These are phyloP conservation scores for Gnathonemus longibarbis DNA, from an alignment of 2,113 vertebrate species.

Conservation along the genomic window DNA sequence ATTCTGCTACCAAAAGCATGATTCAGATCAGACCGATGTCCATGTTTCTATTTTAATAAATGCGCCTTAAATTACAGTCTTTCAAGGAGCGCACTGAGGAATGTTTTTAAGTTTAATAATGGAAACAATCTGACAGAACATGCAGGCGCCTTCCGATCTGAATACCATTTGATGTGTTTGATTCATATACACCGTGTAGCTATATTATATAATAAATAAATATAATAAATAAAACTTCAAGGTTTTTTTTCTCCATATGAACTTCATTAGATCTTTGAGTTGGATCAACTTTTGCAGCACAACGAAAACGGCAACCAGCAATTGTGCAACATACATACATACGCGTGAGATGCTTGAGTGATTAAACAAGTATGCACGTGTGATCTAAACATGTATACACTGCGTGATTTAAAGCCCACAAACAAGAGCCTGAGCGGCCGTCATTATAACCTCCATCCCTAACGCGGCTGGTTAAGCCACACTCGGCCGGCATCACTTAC, in stretches of 20 bases:
- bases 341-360: too few species aligned
- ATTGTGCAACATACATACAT: background rate
- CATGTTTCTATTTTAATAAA: background rate
- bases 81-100: background rate
- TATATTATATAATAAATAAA: background rate
- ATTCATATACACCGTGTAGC: background rate
- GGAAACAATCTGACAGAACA: background rate
- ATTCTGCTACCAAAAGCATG: background rate
- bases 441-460: background rate
- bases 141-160: background rate
- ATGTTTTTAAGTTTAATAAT: background rate
- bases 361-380: too few species aligned
- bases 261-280: background rate
- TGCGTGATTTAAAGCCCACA: too few species aligned
- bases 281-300: background rate
- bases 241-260: background rate
- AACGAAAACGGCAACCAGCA: background rate
- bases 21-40: background rate
- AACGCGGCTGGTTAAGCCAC: background rate
- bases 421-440: background rate
- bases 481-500: background rate
- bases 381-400: too few species aligned
- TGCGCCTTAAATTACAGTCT: background rate
- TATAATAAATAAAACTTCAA: background rate
- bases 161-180: background rate